These are phyloP conservation scores for Aegypius monachus DNA, from an alignment of 2,113 vertebrate genomes.

Conservation along the genomic window DNA sequence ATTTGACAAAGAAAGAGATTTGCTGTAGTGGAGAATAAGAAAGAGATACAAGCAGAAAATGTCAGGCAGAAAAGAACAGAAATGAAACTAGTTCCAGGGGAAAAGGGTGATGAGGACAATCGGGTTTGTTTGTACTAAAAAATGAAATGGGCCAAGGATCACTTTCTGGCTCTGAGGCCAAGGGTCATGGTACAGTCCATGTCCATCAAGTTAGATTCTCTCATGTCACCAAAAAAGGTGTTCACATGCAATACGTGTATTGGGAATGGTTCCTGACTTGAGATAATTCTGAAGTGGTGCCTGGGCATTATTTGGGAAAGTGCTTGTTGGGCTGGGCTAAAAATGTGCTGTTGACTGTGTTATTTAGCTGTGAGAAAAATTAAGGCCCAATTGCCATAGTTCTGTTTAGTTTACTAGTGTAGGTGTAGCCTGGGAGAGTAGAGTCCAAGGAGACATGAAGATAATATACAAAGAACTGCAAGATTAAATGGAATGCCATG, in stretches of 20 bases:
- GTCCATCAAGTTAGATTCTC: not conserved
- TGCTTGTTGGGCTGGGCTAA: not conserved
- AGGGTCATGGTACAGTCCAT: not conserved
- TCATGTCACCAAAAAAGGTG: not conserved
- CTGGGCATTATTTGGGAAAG: not conserved
- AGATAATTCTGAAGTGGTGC: not conserved
- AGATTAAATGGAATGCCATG: not conserved
- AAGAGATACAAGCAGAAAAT: not conserved
- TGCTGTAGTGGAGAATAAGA: not conserved
- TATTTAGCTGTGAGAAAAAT: not conserved
- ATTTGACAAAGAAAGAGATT: not conserved
- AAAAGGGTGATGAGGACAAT: not conserved
- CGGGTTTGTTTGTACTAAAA: not conserved
- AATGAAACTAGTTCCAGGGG: not conserved
- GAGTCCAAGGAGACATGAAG: constrained; percentile 30
- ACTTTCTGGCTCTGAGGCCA: not conserved
- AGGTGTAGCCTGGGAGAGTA: not conserved
- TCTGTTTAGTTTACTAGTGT: not conserved
- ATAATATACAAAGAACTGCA: not conserved
- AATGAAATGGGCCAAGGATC: not conserved
- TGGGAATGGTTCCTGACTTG: not conserved
- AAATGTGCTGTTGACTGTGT: not conserved
- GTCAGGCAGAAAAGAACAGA: not conserved
- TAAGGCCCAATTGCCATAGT: not conserved
- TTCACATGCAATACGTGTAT: not conserved